Evolutionary conservation across 2,888 invertebrate species (phyloP), one percentile per base, ranked within the genome.

Genomic region (Iselma pallidipennis): DNA sequence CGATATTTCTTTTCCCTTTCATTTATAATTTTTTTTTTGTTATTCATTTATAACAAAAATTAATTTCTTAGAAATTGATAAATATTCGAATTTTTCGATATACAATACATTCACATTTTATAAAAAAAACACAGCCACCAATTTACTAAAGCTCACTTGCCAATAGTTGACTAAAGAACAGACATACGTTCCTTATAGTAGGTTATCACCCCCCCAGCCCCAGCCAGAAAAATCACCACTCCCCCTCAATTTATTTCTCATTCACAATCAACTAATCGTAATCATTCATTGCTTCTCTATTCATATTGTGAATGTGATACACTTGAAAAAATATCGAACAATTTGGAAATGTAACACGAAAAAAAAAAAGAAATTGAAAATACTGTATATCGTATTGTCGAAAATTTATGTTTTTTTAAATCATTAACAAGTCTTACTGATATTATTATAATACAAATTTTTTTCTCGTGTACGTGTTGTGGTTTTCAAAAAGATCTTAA

Each of bases 381-480:
- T 54, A 51, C 62, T 59, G 63, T 63, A 60, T 63, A 63, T 66
- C 56, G 61, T 69, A 67, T 66, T 67, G 67, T 67, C 69, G 66
- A 69, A 60, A 61, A 63, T 65, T 37, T 56, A 54, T 55, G 55
- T 60, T 58, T 59, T 57, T 48, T 57, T 60, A 65, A 62, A 63
- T 63, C 61, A 66, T 63, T 63, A 61, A 59, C 21, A 63, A 48
- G 61, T 25, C 28, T n/a, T 37, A 19, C 16, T 5, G 6, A 57
- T 52, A n/a, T 48, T 10, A 9, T 9, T 33, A 33, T 12, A 16
- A n/a, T 49, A 49, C 28, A 49, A 26, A 25, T 5, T 49, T 10
- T n/a, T 33, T 33, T 33, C 9, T 33, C 33, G 12, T 48, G 25
- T 23, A 48, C 4, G 9, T 14, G 4, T 49, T 7, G 19, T 49